Percentiles rank a stretch among this genome's conserved stretches.
These are phyloP conservation scores for Dryococelus australis DNA, from an alignment of 2,888 invertebrate species.

Conservation along the genomic window DNA sequence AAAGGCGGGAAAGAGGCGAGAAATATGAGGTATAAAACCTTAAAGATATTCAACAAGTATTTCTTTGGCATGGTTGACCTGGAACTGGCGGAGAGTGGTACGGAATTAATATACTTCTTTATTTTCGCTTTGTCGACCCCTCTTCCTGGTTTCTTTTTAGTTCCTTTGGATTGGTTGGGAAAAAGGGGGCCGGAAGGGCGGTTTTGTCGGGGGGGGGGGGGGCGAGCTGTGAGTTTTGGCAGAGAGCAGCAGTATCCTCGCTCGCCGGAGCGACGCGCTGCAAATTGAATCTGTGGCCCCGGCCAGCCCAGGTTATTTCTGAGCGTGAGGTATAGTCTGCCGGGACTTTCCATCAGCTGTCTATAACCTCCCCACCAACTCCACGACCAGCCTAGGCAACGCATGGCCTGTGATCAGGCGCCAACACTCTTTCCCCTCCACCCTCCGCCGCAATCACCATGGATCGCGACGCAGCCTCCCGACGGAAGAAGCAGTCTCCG, in stretches of 20 bases:
- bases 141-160: neutral
- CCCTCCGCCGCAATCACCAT: neutral
- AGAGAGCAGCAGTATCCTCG: neutral
- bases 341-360: neutral
- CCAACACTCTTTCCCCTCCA: neutral
- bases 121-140: neutral
- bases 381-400: neutral
- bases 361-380: neutral
- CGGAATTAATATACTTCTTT: neutral
- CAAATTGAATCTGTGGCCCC: neutral
- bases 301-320: slow-evolving; percentile 13
- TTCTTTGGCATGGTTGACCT: neutral
- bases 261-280: neutral
- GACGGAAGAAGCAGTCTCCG: too few relatives aligned
- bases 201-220: too few relatives aligned
- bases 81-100: neutral
- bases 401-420: neutral
- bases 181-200: too few relatives aligned
- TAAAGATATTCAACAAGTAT: neutral
- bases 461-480: too few relatives aligned
- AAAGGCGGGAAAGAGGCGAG: neutral
- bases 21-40: neutral
- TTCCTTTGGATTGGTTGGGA: neutral
- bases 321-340: neutral
- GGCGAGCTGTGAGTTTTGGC: neutral